Evolutionary conservation across 2,113 vertebrate genomes (phyloP), one percentile per base, ranked within the genome.

Genomic region (Bufo gargarizans): DNA sequence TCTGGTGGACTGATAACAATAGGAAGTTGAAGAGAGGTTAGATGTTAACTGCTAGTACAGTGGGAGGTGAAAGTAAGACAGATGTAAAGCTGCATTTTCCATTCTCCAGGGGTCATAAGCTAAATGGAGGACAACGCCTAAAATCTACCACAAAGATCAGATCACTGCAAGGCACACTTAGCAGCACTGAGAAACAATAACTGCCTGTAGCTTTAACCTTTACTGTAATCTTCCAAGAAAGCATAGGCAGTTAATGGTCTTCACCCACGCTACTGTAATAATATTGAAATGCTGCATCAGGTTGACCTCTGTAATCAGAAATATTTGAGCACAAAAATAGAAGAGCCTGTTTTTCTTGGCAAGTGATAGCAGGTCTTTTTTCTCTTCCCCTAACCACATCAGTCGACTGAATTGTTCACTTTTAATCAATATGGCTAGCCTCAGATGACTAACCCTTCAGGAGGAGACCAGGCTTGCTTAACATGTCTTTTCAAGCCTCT

Each of bases 281-380:
- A 88, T 84, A 88, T 84, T 88, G 59, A 88, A 88, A 84, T 84
- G 87, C 87, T 84, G 87, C 87, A 83, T 88, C 87, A 88, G 87
- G 76, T 81, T 88, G 87, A 88, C 82, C 80, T 88, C 49, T 83
- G 69, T 77, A 83, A 88, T 88, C 80, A 88, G 80, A 77, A 88
- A 88, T 88, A 88, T 77, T 84, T 88, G 13, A 83, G 87, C 45
- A 63, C 59, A 83, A 84, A 88, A 83, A 83, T 88, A 88, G 81
- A 77, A 20, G 55, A 84, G 79, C 45, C 58, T 88, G 87, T 88
- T 88, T 84, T 67, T 3, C 69, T 88, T 88, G 87, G 87, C 87
- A 63, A 67, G 69, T 77, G 45, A 49, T 56, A 77, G 47, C 85
- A 71, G 17, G 77, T 87, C 56, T 67, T 55, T 85, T 65, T 59